Percentiles rank a stretch among this genome's conserved stretches.
These are phyloP conservation scores for Leucosticte australis DNA, from an alignment of 2,113 vertebrate genomes.

Conservation along the genomic window DNA sequence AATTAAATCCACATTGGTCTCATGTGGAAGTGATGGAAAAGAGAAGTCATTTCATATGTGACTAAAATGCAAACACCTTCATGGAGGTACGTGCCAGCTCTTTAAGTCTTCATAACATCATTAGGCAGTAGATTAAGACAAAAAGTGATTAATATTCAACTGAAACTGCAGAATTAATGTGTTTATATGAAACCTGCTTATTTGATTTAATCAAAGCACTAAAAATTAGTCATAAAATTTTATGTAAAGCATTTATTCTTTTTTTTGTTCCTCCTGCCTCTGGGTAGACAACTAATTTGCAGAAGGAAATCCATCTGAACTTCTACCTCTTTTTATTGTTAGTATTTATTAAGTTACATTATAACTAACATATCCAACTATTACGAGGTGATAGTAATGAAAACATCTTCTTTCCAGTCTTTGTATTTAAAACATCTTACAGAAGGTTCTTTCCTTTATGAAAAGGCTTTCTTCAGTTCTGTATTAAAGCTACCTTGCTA, in stretches of 20 bases:
- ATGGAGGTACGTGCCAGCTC: not conserved
- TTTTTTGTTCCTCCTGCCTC: not conserved
- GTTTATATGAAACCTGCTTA: not conserved
- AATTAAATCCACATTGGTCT: slow-evolving; percentile 3
- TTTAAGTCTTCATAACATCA: not conserved
- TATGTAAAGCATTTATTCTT: not conserved
- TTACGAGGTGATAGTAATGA: not conserved
- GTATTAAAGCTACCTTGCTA: not conserved
- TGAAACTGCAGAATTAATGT: not conserved
- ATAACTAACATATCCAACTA: not conserved
- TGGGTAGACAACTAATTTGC: not conserved
- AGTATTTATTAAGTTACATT: not conserved
- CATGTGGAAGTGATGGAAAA: not conserved
- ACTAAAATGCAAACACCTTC: not conserved
- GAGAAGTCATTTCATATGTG: not conserved
- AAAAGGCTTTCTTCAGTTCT: not conserved
- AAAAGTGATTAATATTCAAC: not conserved
- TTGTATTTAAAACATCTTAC: not conserved
- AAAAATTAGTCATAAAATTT: not conserved
- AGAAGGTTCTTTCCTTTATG: not conserved
- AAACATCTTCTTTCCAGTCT: not conserved
- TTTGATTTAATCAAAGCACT: not conserved
- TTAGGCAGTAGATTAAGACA: not conserved
- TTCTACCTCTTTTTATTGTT: not conserved
- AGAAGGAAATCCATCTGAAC: not conserved